Percentiles rank a stretch among this genome's conserved stretches.
Conservation (phyloP, 2,888 invertebrate species). For the Dione vanillae region DNA sequence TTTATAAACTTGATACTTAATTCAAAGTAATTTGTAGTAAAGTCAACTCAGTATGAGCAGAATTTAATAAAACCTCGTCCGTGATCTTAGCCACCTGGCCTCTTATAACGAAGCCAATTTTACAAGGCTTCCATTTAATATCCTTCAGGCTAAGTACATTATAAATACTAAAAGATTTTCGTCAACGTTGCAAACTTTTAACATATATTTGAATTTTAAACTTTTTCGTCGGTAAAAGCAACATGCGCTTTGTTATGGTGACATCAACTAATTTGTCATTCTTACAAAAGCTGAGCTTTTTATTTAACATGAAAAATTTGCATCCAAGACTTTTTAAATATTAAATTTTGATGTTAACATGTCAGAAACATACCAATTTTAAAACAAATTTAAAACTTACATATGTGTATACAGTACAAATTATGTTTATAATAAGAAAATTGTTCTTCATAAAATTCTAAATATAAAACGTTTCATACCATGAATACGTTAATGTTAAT, state of each 20-base stretch:
- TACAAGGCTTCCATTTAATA: conserved; percentile 38
- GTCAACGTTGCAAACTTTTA: conserved; percentile 25
- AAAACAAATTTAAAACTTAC: no score
- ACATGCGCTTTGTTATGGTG: background rate
- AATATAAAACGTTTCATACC: background rate
- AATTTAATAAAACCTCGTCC: conserved; percentile 43
- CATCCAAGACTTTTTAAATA: background rate
- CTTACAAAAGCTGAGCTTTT: background rate
- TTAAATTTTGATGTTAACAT: no score
- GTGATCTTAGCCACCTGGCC: conserved; percentile 42
- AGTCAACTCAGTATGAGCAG: conserved; percentile 29
- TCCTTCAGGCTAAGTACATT: conserved; percentile 37
- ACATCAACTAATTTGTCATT: background rate
- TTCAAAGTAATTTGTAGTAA: conserved; percentile 28
- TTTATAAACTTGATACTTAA: conserved; percentile 19
- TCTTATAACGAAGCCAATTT: conserved; percentile 45
- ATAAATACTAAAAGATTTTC: conserved; percentile 36
- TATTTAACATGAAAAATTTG: background rate
- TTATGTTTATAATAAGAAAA: background rate
- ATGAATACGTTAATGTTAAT: background rate
- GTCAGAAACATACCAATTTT: no score
- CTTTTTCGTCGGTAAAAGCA: background rate
- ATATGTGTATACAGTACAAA: no score
- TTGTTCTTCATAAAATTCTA: background rate
- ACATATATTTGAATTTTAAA: background rate